Evolutionary conservation across 2,797 vertebrate genomes (phyloP).

Genomic region (Sebastes dallii): DNA sequence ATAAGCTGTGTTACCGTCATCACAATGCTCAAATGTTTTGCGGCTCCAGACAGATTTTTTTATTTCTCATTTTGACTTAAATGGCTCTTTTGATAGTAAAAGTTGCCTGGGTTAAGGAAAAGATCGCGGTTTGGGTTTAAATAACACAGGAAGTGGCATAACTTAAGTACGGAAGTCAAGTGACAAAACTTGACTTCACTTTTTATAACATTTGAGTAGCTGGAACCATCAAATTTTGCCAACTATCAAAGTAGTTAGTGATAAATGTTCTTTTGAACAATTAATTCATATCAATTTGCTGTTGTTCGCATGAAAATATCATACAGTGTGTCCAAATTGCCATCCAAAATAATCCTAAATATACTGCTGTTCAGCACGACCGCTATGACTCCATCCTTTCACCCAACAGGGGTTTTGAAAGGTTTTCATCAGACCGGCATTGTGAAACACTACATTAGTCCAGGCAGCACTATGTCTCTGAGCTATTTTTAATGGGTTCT

Average conservation of each 20-base stretch:
- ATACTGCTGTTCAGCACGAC: neutral
- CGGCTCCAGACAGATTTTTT: too few relatives aligned
- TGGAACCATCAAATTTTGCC: neutral
- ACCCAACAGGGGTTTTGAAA: conserved; percentile 2
- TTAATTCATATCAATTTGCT: too few relatives aligned
- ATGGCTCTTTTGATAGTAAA: too few relatives aligned
- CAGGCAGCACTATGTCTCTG: conserved; percentile 23
- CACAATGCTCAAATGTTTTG: too few relatives aligned
- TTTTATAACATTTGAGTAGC: neutral
- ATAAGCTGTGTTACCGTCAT: rapidly evolving
- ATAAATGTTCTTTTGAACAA: neutral
- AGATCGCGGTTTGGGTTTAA: too few relatives aligned
- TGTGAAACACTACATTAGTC: conserved; percentile 37
- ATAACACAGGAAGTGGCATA: too few relatives aligned
- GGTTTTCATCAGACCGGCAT: conserved; percentile 20
- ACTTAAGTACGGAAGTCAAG: too few relatives aligned
- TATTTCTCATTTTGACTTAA: rapidly evolving
- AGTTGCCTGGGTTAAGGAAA: too few relatives aligned
- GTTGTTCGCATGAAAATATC: neutral
- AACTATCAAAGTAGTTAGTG: neutral
- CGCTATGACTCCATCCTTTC: neutral
- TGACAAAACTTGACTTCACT: too few relatives aligned
- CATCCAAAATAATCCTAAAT: neutral
- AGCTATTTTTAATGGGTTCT: conserved; percentile 45
- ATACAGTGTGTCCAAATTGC: neutral